Evolutionary conservation across 1,140 invertebrate genomes (phyloP).

Genomic region (Calliphora vicina): DNA sequence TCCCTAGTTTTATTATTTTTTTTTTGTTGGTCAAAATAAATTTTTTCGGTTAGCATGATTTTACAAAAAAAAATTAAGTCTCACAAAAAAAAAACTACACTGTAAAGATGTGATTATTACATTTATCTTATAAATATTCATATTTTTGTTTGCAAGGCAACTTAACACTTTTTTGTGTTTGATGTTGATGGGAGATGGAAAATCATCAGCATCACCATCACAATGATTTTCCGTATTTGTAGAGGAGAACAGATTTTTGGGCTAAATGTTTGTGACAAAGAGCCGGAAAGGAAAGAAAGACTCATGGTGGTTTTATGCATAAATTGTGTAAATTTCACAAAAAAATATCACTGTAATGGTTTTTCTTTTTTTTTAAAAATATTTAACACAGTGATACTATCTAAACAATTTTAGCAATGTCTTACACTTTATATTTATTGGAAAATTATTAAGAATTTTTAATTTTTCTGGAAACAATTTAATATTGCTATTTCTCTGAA

Average conservation of each 20-base stretch:
- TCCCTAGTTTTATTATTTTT: background rate
- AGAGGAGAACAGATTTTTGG: background rate
- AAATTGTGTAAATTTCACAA: background rate
- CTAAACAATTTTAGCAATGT: no score
- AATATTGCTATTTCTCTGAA: no score
- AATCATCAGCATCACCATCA: background rate
- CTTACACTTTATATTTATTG: no score
- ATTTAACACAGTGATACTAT: no score
- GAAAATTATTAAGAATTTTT: no score
- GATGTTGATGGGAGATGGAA: background rate
- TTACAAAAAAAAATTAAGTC: background rate
- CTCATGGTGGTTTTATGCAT: background rate
- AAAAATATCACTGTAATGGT: no score
- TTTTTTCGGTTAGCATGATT: constrained; percentile 2
- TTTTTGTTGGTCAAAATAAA: background rate
- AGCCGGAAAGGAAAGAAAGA: background rate
- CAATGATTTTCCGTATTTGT: background rate
- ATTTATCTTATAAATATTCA: constrained; percentile 57
- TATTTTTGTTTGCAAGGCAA: constrained; percentile 32
- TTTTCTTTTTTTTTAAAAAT: no score
- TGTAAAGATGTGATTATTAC: constrained; percentile 28
- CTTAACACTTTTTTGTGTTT: constrained; percentile 25
- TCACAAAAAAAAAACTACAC: background rate
- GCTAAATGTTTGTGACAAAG: background rate
- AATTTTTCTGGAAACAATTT: no score